These are phyloP conservation scores for Lynx canadensis DNA, from an alignment of 2,113 vertebrate genomes.

Conservation along the genomic window DNA sequence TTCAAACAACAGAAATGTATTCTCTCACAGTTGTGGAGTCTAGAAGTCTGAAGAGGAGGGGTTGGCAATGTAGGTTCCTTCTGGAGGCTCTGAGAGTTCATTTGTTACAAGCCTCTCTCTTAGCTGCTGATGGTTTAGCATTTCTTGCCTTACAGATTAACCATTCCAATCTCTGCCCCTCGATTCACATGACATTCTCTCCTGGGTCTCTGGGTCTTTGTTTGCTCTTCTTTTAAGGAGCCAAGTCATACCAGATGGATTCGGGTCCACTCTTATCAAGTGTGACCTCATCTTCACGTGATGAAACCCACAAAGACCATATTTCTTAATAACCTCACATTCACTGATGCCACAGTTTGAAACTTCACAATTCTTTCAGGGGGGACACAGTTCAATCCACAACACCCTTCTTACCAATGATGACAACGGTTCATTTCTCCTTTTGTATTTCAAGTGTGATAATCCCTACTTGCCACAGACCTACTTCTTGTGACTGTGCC, in stretches of 20 bases:
- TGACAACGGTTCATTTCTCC: neutral
- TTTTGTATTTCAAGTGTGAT: neutral
- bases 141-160: neutral
- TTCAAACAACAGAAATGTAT: neutral
- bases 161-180: neutral
- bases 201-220: neutral
- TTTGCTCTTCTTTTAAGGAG: conserved; percentile 24
- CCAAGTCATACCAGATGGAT: neutral
- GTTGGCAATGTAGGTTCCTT: neutral
- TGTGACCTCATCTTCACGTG: neutral
- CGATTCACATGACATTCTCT: neutral
- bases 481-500: neutral
- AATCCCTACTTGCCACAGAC: neutral
- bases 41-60: neutral
- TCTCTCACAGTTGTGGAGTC: neutral
- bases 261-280: neutral
- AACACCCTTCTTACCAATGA: neutral
- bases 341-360: neutral
- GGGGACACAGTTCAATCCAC: neutral
- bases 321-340: conserved; percentile 11
- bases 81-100: neutral
- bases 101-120: neutral
- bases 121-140: neutral
- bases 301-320: neutral
- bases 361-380: neutral